Base-by-base conservation (phyloP, 2,888 invertebrate species). In the Melipona beecheii region DNA sequence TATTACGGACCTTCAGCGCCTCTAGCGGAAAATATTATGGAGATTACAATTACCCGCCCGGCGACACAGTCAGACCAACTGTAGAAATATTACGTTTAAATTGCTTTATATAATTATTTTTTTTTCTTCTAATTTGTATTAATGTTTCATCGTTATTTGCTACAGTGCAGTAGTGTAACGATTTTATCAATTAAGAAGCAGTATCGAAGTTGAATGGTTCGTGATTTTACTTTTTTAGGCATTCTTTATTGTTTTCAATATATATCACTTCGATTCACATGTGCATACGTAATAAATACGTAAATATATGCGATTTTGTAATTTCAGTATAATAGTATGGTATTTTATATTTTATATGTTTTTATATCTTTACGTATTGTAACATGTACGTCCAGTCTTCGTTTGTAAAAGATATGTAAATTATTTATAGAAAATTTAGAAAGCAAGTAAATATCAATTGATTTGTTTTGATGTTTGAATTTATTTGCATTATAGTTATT, bases 1-100 rank as follows among this genome's bases (percentile, higher is more conserved):
- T 80, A 78, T 86, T 78, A 43, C 43, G 31, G 73, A 85, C 86
- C 72, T 21, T 56, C 62, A 75, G 88, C 89, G 91, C 85, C 89
- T 49, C 86, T 84, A 60, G 69, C 69, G 89, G 85, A 62, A 83
- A 79, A 80, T 75, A 87, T 81, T 75, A 50, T 58, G 27, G n/a
- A 60, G 52, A 75, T 74, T 65, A 36, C 24, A 83, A 58, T 78
- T 83, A 78, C 66, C 85, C 88, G 85, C 91, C 87, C 88, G 89
- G 86, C 83, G 89, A 91, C 87, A 91, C 90, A 90, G 86, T 74
- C 24, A 31, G 72, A 76, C 88, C 91, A 91, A 91, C 85, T 75
- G 27, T 70, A 76, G 60, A 24, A 49, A 60, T 60, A 19, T 60
- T 19, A 27, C 17, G 19, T 31, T 58, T n/a, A 1, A 31, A 49